phyloP scores from a whole-genome alignment of 2,797 vertebrate genomes.

The Melanotaenia nigrans region DNA sequence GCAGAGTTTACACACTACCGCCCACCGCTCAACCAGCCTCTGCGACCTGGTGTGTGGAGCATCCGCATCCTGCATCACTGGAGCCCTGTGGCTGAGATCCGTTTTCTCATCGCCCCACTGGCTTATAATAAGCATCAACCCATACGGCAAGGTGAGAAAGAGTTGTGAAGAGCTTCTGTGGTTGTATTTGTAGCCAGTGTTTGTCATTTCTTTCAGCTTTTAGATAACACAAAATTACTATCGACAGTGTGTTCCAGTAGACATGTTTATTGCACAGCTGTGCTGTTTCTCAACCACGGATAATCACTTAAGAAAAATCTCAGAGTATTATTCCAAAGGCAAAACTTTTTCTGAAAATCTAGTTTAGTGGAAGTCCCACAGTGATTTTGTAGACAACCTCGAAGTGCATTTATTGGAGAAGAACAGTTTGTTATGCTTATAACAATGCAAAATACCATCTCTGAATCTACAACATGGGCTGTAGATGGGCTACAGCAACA shows the following conservation, averaged over 20 bases:
- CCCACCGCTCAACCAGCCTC: conserved; percentile 93
- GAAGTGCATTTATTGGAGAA: conserved; percentile 4
- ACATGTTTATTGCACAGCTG: conserved; percentile 11
- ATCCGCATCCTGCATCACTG: conserved; percentile 96
- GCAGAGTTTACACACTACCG: conserved; percentile 97
- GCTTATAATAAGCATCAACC: conserved; percentile 91
- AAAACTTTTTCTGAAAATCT: conserved; percentile 11
- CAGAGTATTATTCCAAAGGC: conserved; percentile 5
- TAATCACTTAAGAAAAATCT: conserved; percentile 22
- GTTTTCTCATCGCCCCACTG: conserved; percentile 91
- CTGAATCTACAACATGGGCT: not conserved
- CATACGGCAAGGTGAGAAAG: conserved; percentile 90
- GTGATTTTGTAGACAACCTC: not conserved
- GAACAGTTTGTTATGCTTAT: conserved; percentile 17
- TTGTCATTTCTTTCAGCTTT: conserved; percentile 19
- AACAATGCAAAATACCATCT: too few relatives aligned
- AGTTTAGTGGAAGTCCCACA: not conserved
- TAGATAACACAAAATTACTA: conserved; percentile 33
- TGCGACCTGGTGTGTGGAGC: conserved; percentile 95
- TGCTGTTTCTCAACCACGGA: conserved; percentile 11
- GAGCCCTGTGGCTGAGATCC: conserved; percentile 94
- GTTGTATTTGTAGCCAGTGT: conserved; percentile 6
- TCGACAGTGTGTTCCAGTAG: conserved; percentile 35
- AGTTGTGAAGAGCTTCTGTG: not conserved
- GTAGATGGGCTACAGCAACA: too few relatives aligned